Evolutionary conservation across 1,140 invertebrate genomes (phyloP), one percentile per base, ranked within the genome.

Genomic region (Drosophila erecta): DNA sequence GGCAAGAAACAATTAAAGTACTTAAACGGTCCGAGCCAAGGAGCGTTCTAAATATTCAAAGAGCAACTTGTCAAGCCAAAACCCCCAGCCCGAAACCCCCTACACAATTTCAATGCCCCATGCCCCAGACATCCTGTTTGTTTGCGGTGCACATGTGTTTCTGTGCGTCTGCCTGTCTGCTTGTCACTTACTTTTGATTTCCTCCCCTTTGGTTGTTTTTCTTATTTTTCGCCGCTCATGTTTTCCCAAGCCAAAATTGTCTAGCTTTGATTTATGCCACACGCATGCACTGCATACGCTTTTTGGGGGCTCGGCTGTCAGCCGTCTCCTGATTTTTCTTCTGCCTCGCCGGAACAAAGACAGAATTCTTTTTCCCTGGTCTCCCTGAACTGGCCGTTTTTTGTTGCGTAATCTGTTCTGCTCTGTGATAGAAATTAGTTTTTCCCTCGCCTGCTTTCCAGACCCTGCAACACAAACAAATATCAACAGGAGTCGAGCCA

Each of bases 151-250:
- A 86, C 81, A 86, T 86, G 83, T 86, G 83, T 87, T 87, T 83
- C 76, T 83, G 75, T 86, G 84, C 83, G 83, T 86, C 83, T 79
- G 75, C 61, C 84, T 86, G 83, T 86, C 83, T 71, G 83, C 75
- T 81, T 86, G 83, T 87, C 83, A 89, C 79, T 86, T 87, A 87
- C 83, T 83, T 86, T 86, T 86, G 83, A 89, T 83, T 86, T 86
- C 83, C 79, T 75, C 73, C 79, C 61, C 62, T 40, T 74, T 59
- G 55, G 50, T 79, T 69, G 51, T 59, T 59, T 51, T 73, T 69
- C 55, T 55, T 57, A 69, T 84, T 76, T 64, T 76, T 64, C 56
- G 73, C 75, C 50, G 69, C 66, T 58, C 66, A 56, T 87, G 79
- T 83, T 76, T 71, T 79, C 79, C 75, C 75, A 76, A 76, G 79